Evolutionary conservation across 2,888 invertebrate genomes (phyloP).

Genomic region (Noctua comes): DNA sequence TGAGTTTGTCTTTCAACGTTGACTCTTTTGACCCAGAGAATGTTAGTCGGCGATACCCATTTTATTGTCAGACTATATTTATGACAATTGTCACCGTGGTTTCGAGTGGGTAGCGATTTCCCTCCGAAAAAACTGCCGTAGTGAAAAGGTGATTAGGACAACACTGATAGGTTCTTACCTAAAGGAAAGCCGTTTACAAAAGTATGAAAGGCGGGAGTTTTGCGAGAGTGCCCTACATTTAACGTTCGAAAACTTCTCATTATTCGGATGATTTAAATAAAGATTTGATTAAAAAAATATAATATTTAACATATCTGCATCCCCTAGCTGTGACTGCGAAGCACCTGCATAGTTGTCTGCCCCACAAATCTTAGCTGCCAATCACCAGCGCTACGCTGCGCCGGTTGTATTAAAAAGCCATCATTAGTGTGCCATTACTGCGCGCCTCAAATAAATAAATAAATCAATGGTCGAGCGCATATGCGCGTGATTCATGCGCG

Average conservation of each 20-base stretch:
- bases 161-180: not conserved
- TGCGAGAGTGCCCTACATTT: not conserved
- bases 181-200: not conserved
- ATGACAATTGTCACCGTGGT: not conserved
- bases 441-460: constrained; percentile 58
- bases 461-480: constrained; percentile 51
- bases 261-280: not conserved
- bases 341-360: constrained; percentile 20
- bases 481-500: constrained; percentile 59
- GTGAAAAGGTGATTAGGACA: not conserved
- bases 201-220: not conserved
- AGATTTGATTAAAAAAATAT: not conserved
- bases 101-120: not conserved
- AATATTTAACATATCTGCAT: not conserved
- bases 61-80: not conserved
- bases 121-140: not conserved
- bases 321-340: constrained; percentile 1
- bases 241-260: not conserved
- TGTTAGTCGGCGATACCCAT: not conserved
- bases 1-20: constrained; percentile 8
- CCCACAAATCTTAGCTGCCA: constrained; percentile 43
- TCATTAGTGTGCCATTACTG: constrained; percentile 56
- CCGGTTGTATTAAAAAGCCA: constrained; percentile 56
- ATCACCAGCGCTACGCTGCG: constrained; percentile 26
- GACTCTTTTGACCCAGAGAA: constrained; percentile 17